phyloP scores from a whole-genome alignment of 2,113 vertebrate genomes.

The Chrysochloris asiatica region DNA sequence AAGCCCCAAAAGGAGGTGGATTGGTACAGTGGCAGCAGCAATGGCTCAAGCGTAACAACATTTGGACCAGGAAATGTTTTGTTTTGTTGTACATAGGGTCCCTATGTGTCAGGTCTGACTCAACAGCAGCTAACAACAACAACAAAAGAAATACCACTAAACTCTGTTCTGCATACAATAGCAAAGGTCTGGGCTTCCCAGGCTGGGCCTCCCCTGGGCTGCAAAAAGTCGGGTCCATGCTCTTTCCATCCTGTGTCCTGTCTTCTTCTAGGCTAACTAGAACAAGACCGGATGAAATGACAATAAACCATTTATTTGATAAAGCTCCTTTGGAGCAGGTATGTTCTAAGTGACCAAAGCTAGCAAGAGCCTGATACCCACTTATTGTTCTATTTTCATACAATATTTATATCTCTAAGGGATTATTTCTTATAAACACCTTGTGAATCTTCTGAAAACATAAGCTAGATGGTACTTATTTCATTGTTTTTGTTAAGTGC shows the following conservation, averaged over 20 bases:
- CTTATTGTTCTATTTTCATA: neutral
- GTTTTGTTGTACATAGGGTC: too few species aligned
- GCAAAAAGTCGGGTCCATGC: too few species aligned
- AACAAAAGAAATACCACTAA: neutral
- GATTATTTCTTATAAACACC: neutral
- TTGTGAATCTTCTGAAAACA: neutral
- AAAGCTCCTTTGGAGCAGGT: neutral
- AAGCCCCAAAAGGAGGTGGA: too few species aligned
- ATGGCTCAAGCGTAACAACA: too few species aligned
- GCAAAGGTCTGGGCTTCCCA: neutral
- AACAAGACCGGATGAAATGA: neutral
- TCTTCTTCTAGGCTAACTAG: neutral
- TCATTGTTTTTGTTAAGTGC: too few species aligned
- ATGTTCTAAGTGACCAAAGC: neutral
- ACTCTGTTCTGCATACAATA: neutral
- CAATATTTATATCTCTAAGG: neutral
- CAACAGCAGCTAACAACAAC: too few species aligned
- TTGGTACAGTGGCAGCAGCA: too few species aligned
- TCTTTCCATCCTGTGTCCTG: neutral
- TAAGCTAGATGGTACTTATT: too few species aligned
- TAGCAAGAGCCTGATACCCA: neutral
- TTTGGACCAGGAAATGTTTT: too few species aligned
- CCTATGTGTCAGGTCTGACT: too few species aligned
- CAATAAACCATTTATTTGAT: too few species aligned
- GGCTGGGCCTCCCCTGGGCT: neutral